Conservation (phyloP, 2,888 invertebrate species). For the Amiota mariae region DNA sequence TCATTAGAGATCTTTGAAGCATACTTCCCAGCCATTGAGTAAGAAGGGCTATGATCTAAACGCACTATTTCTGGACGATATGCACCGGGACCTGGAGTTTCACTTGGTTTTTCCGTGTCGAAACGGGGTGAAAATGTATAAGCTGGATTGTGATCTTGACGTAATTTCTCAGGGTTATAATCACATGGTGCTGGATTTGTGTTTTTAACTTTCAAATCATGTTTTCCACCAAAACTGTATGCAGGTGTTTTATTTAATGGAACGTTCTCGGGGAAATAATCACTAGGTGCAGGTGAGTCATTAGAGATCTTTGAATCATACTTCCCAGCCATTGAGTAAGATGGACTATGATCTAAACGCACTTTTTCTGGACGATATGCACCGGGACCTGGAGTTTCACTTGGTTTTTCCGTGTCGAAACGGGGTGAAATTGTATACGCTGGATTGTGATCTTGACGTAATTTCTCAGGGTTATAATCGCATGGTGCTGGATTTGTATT, state of each 20-base stretch:
- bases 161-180: conserved; percentile 75
- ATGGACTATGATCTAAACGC: conserved; percentile 73
- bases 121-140: conserved; percentile 73
- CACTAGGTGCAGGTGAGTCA: conserved; percentile 75
- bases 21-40: conserved; percentile 79
- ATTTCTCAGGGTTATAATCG: conserved; percentile 76
- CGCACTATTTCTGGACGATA: conserved; percentile 76
- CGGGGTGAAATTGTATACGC: conserved; percentile 74
- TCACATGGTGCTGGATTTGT: conserved; percentile 73
- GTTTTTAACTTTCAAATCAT: conserved; percentile 67
- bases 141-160: conserved; percentile 73
- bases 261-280: conserved; percentile 77
- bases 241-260: conserved; percentile 74
- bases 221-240: conserved; percentile 74
- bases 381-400: conserved; percentile 79
- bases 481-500: conserved; percentile 79
- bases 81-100: conserved; percentile 74
- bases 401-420: conserved; percentile 74
- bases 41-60: conserved; percentile 66
- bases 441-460: conserved; percentile 74
- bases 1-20: conserved; percentile 72
- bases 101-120: conserved; percentile 63
- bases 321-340: conserved; percentile 72
- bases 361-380: conserved; percentile 78
- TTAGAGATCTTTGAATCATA: conserved; percentile 66